phyloP scores from a whole-genome alignment of 1,140 invertebrate species.

The Papilio dardanus region DNA sequence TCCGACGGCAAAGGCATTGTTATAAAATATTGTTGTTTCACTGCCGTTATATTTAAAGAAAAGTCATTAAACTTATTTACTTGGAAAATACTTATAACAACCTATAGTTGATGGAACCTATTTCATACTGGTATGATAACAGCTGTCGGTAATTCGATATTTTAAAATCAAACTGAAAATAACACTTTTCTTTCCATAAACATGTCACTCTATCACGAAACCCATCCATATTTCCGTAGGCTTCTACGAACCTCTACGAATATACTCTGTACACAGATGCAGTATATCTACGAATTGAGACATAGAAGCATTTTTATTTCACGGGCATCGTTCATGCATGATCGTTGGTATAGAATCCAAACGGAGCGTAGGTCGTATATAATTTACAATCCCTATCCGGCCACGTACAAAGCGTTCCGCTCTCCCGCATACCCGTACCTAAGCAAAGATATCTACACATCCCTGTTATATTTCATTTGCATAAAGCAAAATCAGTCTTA shows the following conservation, averaged over 20 bases:
- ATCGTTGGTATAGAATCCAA: constrained; percentile 28
- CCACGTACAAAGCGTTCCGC: constrained; percentile 29
- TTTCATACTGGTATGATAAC: no score
- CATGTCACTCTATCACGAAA: no score
- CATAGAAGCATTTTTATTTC: neutral
- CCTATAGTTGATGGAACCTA: no score
- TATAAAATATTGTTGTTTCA: no score
- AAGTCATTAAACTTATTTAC: no score
- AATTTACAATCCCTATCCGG: constrained; percentile 31
- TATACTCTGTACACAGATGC: neutral
- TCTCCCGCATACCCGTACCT: constrained; percentile 10
- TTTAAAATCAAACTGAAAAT: no score
- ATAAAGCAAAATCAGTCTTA: neutral
- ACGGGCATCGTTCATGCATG: constrained; percentile 8
- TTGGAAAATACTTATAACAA: no score
- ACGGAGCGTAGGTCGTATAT: constrained; percentile 26
- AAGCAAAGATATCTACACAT: constrained; percentile 22
- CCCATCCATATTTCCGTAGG: no score
- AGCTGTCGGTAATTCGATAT: no score
- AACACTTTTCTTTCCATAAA: no score
- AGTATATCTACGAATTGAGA: constrained; percentile 7
- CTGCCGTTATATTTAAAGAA: no score
- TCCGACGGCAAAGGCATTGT: neutral
- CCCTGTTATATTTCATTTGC: neutral
- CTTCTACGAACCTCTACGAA: neutral